These are phyloP conservation scores for Neodiprion fabricii DNA, from an alignment of 1,140 invertebrate species.

Conservation along the genomic window DNA sequence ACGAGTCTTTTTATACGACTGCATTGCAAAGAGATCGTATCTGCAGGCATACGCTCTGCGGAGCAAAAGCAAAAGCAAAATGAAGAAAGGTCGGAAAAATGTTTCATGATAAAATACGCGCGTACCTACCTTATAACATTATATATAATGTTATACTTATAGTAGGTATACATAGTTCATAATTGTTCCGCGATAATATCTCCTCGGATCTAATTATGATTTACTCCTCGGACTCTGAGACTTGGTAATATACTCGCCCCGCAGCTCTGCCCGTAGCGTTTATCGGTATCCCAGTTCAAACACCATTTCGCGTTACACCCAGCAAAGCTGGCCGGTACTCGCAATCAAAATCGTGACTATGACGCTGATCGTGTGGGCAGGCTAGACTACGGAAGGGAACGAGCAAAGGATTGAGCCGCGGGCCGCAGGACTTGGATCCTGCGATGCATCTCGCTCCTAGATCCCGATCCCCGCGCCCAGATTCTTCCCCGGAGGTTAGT, in stretches of 20 bases:
- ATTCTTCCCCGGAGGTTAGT: slow-evolving; percentile 1
- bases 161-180: background rate
- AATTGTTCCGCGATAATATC: background rate
- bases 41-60: too few species aligned
- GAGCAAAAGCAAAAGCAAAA: too few species aligned
- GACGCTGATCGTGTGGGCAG: background rate
- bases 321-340: background rate
- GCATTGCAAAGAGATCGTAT: too few species aligned
- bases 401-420: background rate
- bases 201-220: background rate
- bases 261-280: background rate
- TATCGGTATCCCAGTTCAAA: background rate
- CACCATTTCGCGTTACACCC: background rate
- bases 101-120: too few species aligned
- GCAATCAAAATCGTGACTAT: slow-evolving; percentile 5
- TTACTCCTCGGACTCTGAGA: background rate
- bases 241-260: background rate
- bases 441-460: background rate
- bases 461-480: background rate
- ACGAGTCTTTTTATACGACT: too few species aligned
- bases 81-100: too few species aligned
- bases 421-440: background rate
- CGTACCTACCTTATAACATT: too few species aligned
- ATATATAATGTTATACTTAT: too few species aligned
- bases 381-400: background rate